A percentile compares a stretch with the other conserved stretches of the same genome.
Conservation (phyloP, 2,888 invertebrate genomes). For the Atherix ibis region DNA sequence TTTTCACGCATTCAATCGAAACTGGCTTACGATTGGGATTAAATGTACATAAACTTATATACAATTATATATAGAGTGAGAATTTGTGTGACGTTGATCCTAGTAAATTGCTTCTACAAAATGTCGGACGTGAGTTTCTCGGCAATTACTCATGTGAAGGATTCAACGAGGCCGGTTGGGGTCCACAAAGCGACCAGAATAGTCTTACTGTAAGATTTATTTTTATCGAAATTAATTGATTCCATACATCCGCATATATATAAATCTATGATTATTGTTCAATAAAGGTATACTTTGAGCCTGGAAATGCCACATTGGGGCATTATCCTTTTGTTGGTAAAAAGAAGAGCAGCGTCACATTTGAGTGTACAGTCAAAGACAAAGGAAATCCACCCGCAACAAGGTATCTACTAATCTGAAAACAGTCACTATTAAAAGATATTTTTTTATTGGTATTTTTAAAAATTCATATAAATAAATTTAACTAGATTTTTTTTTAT, state of each 20-base stretch:
- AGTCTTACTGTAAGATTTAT: conserved; percentile 55
- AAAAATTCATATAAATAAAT: too few species aligned
- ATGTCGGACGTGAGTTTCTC: conserved; percentile 76
- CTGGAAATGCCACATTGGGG: conserved; percentile 62
- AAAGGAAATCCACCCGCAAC: conserved; percentile 63
- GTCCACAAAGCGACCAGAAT: conserved; percentile 56
- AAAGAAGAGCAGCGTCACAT: conserved; percentile 66
- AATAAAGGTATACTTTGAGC: conserved; percentile 44
- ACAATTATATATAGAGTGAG: conserved; percentile 27
- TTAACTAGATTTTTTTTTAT: too few species aligned
- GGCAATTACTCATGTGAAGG: conserved; percentile 91
- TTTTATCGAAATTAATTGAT: conserved; percentile 19
- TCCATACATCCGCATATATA: neutral
- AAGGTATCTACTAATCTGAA: too few species aligned
- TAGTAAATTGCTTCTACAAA: conserved; percentile 66
- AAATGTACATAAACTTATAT: too few species aligned
- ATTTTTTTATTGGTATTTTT: too few species aligned
- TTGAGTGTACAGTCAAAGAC: conserved; percentile 71
- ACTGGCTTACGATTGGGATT: too few species aligned
- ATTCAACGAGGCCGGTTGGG: conserved; percentile 79
- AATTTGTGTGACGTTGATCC: conserved; percentile 75
- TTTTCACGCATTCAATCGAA: too few species aligned
- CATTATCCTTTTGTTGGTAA: conserved; percentile 62
- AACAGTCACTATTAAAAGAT: too few species aligned
- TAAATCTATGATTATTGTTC: neutral